phyloP scores from a whole-genome alignment of 30 jellyfish, hydroid and myxozoan genomes.

The Hydractinia echinata region DNA sequence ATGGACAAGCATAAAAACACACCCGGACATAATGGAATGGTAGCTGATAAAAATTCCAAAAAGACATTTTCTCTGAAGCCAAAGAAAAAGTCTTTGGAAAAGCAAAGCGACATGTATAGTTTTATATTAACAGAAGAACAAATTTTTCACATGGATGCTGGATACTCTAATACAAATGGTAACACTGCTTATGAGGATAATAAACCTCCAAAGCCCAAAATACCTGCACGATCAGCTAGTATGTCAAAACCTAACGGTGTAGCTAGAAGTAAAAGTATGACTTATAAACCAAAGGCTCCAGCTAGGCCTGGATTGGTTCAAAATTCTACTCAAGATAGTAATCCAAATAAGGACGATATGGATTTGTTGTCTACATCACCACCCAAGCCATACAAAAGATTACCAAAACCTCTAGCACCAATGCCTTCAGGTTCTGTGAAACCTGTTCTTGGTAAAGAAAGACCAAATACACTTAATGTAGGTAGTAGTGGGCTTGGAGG shows the following conservation, averaged over 20 bases:
- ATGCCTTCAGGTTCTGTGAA: background rate
- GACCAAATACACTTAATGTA: background rate
- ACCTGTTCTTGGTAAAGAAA: background rate
- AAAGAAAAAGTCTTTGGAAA: conserved; percentile 3
- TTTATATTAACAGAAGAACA: background rate
- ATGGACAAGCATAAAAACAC: no score
- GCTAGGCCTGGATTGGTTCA: background rate
- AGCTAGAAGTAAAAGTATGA: background rate
- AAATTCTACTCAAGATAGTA: background rate
- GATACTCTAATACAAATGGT: background rate
- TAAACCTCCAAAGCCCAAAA: background rate
- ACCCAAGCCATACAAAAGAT: background rate
- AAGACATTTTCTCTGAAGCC: background rate
- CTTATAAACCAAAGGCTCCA: conserved; percentile 14
- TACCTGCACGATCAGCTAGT: background rate
- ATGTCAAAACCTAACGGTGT: background rate
- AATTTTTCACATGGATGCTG: background rate
- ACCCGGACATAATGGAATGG: no score
- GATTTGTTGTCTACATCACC: conserved; percentile 1
- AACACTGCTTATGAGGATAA: background rate
- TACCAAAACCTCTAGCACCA: conserved; percentile 19
- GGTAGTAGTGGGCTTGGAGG: background rate
- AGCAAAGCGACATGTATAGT: background rate
- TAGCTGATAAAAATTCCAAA: no score
- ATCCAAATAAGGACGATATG: background rate